A percentile compares a stretch with the other conserved stretches of the same genome.
Evolutionary conservation across 2,797 vertebrate genomes (phyloP).

Genomic region (Furcifer pardalis): DNA sequence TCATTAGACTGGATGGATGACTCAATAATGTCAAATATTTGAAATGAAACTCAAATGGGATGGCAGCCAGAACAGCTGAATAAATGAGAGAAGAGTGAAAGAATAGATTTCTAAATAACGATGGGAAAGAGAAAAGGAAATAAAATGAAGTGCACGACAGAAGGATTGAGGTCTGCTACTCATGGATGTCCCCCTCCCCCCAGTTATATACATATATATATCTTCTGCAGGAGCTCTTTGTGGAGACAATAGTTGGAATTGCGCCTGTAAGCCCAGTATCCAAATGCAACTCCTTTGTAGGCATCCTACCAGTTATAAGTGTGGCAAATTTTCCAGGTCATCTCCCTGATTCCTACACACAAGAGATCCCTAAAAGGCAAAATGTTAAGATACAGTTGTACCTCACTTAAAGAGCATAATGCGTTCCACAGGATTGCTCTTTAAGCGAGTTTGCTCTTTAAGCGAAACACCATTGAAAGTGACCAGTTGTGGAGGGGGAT

Average conservation of each 20-base stretch:
- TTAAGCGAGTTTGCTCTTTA: too few species aligned
- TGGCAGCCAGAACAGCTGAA: neutral
- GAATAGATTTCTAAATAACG: neutral
- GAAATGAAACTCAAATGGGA: neutral
- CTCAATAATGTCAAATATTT: neutral
- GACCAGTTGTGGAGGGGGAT: too few species aligned
- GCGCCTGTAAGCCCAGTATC: neutral
- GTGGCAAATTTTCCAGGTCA: conserved; percentile 8
- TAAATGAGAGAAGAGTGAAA: neutral
- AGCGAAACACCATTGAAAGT: too few species aligned
- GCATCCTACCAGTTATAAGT: neutral
- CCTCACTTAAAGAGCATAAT: too few species aligned
- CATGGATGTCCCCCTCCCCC: neutral
- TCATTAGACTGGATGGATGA: neutral
- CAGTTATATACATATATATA: neutral
- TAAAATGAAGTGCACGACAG: neutral
- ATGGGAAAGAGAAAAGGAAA: neutral
- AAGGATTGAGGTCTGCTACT: neutral
- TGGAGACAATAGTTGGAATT: neutral
- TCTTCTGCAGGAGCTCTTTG: neutral
- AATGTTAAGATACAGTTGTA: too few species aligned
- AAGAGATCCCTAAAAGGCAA: neutral
- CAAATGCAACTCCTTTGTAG: neutral
- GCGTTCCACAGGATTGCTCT: too few species aligned
- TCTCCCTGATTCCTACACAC: neutral